These are phyloP conservation scores for Eumaeus atala DNA, from an alignment of 1,140 invertebrate species.

Conservation along the genomic window DNA sequence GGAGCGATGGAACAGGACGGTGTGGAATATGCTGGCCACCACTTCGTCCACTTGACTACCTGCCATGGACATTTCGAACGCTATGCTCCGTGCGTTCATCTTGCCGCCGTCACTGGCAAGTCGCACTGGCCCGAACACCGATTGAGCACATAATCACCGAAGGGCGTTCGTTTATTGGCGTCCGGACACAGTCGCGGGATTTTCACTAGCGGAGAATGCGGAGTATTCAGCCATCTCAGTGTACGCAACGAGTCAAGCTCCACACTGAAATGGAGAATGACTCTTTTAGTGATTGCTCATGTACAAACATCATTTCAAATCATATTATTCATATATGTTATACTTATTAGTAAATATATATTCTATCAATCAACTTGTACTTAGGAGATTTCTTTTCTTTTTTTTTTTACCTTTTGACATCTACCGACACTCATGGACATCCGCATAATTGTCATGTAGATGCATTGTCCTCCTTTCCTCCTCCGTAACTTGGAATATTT, in stretches of 20 bases:
- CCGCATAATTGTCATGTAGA: too few species aligned
- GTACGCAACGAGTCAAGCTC: constrained; percentile 51
- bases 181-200: constrained; percentile 14
- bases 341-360: too few species aligned
- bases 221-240: constrained; percentile 47
- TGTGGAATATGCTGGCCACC: constrained; percentile 95
- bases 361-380: too few species aligned
- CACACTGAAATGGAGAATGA: constrained; percentile 65
- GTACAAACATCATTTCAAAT: background rate
- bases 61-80: constrained; percentile 92
- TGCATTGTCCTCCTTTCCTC: too few species aligned
- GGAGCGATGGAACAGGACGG: constrained; percentile 94
- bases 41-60: constrained; percentile 96
- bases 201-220: constrained; percentile 23
- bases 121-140: constrained; percentile 24
- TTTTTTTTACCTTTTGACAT: too few species aligned
- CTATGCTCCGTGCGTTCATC: constrained; percentile 93
- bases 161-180: constrained; percentile 30
- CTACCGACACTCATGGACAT: too few species aligned
- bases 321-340: too few species aligned
- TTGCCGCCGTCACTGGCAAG: constrained; percentile 54
- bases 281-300: constrained; percentile 38
- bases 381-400: too few species aligned
- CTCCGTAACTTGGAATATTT: too few species aligned
- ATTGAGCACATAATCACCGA: constrained; percentile 48